Evolutionary conservation across 92 coral and sea anemone genomes (phyloP), one percentile per base, ranked within the genome.

Genomic region (Micromussa lordhowensis): DNA sequence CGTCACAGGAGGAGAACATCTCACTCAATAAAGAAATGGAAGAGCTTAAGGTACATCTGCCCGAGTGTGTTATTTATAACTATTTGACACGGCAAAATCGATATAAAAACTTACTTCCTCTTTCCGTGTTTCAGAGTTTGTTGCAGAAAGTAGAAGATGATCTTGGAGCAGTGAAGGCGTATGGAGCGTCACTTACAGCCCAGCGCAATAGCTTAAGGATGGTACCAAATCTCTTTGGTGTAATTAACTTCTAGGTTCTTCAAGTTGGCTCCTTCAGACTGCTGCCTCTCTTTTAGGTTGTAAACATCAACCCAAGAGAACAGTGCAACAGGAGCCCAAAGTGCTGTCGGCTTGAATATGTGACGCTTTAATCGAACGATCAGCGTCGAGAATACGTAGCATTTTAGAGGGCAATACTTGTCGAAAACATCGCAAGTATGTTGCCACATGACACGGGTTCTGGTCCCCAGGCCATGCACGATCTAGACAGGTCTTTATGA

Each of bases 181-280:
- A 87, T 64, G 98, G 98, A 0, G 96, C 95, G 22, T 93, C 99
- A 28, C 81, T 96, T 26, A 95, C 96, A 9, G 95, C 96, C 16
- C 99, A 96, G 86, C 92, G 95, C 18, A 95, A 95, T 78, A 90
- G 94, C 59, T 82, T 96, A 24, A 93, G 99, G 53, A 90, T 96
- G 96, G 99, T 96, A 26, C 99, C 99, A 36, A 95, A 93, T 28
- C 85, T 95, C 58, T 96, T 96, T 90, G 99, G 98, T 19, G 95
- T 95, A 17, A 91, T 91, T 15, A 92, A 92, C 90, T 89, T 92
- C 79, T 44, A 44, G 51, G 51, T 44, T 44, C 1, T 8, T 13
- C 1, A 78, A 77, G 11, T 19, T 30, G 75, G 44, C 31, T 35
- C 40, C 15, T 48, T 19, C 8, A 16, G 31, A 10, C 4, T 26